Conservation (phyloP, 2,113 vertebrate genomes). For the Neolamprologus longior region DNA sequence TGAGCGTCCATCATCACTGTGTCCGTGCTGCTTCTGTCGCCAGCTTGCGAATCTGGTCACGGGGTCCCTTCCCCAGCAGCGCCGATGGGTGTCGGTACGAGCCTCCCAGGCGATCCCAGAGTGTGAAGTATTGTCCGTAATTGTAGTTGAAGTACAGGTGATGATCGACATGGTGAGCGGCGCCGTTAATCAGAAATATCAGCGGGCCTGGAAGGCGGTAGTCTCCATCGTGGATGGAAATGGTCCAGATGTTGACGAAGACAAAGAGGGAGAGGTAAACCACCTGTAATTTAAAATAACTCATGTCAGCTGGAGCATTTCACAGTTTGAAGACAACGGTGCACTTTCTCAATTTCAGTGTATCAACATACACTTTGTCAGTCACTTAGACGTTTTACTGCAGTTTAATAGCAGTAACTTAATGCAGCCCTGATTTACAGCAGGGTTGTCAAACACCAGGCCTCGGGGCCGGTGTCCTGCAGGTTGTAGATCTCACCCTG, state of each 20-base stretch:
- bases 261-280: conserved; percentile 86
- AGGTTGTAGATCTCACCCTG: neutral
- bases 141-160: conserved; percentile 92
- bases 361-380: fast-evolving
- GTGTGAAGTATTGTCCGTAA: conserved; percentile 92
- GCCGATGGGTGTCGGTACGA: conserved; percentile 83
- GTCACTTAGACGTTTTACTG: neutral
- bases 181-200: conserved; percentile 79
- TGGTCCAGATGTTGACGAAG: conserved; percentile 90
- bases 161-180: conserved; percentile 89
- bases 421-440: neutral
- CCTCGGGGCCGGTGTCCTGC: fast-evolving
- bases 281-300: conserved; percentile 14
- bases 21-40: neutral
- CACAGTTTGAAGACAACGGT: neutral
- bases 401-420: neutral
- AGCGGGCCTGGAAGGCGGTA: conserved; percentile 78
- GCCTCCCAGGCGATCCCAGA: conserved; percentile 87
- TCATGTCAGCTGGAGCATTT: neutral
- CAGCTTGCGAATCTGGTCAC: conserved; percentile 67
- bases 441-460: fast-evolving
- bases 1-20: neutral
- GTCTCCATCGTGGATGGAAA: conserved; percentile 91
- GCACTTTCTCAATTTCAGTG: neutral
- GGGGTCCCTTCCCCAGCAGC: conserved; percentile 78